Evolutionary conservation across 2,113 vertebrate genomes (phyloP), one percentile per base, ranked within the genome.

Genomic region (Chionodraco myersi): DNA sequence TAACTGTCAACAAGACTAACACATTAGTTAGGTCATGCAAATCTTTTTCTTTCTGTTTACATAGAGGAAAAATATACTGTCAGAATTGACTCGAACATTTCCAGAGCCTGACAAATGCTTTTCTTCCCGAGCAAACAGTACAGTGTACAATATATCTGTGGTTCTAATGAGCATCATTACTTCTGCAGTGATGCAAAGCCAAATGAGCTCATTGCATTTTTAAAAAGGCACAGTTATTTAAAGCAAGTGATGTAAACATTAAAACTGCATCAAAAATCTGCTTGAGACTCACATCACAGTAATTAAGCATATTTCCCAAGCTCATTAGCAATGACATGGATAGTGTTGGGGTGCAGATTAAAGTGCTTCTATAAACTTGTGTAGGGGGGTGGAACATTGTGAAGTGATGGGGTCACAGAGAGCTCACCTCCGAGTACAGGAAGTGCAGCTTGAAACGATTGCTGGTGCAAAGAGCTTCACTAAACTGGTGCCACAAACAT

Each of bases 111-210:
- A 68, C 26, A 64, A 56, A 73, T 75, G 66, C 85, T 79, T 85
- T 72, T 76, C 54, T 81, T 66, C 49, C 5, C 36, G n/a, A n/a
- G 51, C 77, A 84, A 86, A 86, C 73, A 80, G 41, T 83, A 49
- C 72, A 87, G 80, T 84, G 72, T 88, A 83, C 77, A 85, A 84
- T 89, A 86, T 90, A 87, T 92, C 80, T 83, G 82, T 88, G 80
- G 62, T 89, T 80, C 80, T 90, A 94, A 93, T 94, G 87, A 92
- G 92, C 84, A 81, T 88, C 91, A 91, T 94, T 90, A 92, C 86
- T 84, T 80, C 86, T 75, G 80, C 86, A 92, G 66, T 89, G 84
- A 91, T 84, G 84, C 76, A 62, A 79, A 78, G 85, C 90, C 86
- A 93, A 93, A 92, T 91, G 74, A 92, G 84, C 89, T 90, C 73